Evolutionary conservation across 2,888 invertebrate species (phyloP), one percentile per base, ranked within the genome.

Genomic region (Conistra vaccinii): DNA sequence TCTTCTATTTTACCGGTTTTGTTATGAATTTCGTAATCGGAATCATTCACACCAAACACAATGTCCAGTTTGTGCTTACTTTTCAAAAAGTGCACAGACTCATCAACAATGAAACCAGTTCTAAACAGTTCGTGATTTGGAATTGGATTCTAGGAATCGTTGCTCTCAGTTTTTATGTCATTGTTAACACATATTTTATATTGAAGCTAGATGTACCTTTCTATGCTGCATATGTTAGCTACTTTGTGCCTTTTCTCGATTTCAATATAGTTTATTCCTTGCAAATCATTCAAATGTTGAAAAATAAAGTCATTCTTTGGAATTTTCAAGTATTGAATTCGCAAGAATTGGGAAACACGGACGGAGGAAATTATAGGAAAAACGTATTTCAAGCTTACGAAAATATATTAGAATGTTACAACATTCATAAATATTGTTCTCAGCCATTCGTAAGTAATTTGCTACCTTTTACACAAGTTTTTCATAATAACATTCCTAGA

Each of bases 61-160:
- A 58, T 2, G 42, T 82, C 0, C 29, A 65, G 5, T 71, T 80
- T 3, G 65, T 85, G 0, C 55, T 73, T 9, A 60, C 23, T n/a
- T 62, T 82, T n/a, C 80, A 84, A 76, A 69, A 60, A 26, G 39
- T 80, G 5, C 74, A 85, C 35, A 75, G 66, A 35, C 32, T 77
- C 12, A 39, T 82, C 1, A 73, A 71, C 12, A 45, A 60, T 1
- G 26, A 57, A 12, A 51, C 32, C 14, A 23, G 12, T 42, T n/a
- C 42, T 5, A 60, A 29, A 2, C 3, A 32, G 0, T 69, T 72
- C 0, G 58, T 63, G 0, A 4, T 76, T 26, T 53, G 45, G 12
- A 81, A 67, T 58, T 81, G 85, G 76, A 35, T 81, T 26, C 12
- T 9, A 9, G 9, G 61, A 12, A 17, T 1, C 23, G 1, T 26